Evolutionary conservation across 2,797 vertebrate genomes (phyloP), one percentile per base, ranked within the genome.

Genomic region (Lepilemur septentrionalis): DNA sequence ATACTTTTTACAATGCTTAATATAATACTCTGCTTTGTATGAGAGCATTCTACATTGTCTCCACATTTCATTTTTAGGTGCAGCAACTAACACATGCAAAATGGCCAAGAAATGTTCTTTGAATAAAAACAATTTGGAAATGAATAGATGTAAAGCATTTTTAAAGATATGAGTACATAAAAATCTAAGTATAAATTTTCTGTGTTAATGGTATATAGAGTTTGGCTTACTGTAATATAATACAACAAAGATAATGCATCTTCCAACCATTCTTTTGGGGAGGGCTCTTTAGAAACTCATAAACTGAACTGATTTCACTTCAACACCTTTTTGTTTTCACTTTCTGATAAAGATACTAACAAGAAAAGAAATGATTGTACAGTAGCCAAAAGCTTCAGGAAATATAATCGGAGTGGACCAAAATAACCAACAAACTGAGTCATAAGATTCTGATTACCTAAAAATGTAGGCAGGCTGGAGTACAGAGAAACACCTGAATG

Each of bases 371-470:
- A 75, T 41, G 23, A 38, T 90, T 46, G 57, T 63, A 20, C 63
- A 48, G 25, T 30, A 75, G 59, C 32, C 43, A 46, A 43, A 76
- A 93, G 30, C 55, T 83, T 95, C 14, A 80, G 65, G 48, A 91
- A 87, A 76, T 82, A 94, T 72, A 80, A 92, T 65, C 72, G 91
- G 22, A 87, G 76, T 50, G 22, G 41, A 28, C 30, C 6, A 84
- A 85, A 95, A 97, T 89, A 84, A 84, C 79, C 35, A 55, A 32
- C 75, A 95, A 63, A 93, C 80, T 82, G 91, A 94, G 65, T 46
- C 86, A 12, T 41, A 20, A 91, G n/a, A n/a, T 59, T 95, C 89
- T 93, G 84, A 95, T 96, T 79, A 88, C 65, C 50, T 87, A 89
- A 96, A 94, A 93, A 43, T 75, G 67, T 75, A 50, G 67, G 57